These are phyloP conservation scores for Abrostola triplasia DNA, from an alignment of 2,888 invertebrate genomes.

Conservation along the genomic window DNA sequence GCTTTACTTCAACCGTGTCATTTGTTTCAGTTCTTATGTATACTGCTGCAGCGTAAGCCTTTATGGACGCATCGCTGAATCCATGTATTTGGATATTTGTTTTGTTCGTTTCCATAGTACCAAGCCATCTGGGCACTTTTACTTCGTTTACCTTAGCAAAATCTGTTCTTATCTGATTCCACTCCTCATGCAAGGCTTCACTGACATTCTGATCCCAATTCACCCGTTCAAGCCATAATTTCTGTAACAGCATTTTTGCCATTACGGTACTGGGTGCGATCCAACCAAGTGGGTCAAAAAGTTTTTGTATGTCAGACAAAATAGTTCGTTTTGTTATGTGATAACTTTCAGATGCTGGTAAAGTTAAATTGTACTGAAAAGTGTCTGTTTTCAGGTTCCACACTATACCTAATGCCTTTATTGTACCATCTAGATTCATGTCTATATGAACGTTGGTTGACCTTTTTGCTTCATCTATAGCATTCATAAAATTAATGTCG, in stretches of 20 bases:
- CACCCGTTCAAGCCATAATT: constrained; percentile 3
- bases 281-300: constrained; percentile 15
- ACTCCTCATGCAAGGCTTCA: not conserved
- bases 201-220: constrained; percentile 1
- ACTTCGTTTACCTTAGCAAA: not conserved
- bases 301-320: not conserved
- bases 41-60: not conserved
- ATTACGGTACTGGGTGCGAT: not conserved
- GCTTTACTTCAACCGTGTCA: not conserved
- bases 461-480: not conserved
- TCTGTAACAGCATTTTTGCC: constrained; percentile 13
- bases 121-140: constrained; percentile 1
- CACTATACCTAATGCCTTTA: not conserved
- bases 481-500: not conserved
- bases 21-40: constrained; percentile 2
- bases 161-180: not conserved
- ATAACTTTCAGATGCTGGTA: not conserved
- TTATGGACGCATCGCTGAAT: constrained; percentile 7
- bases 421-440: not conserved
- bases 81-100: constrained; percentile 4
- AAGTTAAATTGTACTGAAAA: constrained; percentile 3
- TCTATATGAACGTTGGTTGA: not conserved
- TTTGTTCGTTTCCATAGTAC: not conserved
- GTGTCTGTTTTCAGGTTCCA: constrained; percentile 5
- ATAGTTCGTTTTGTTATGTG: constrained; percentile 6